Percentiles rank a stretch among this genome's conserved stretches.
Conservation (phyloP, 2,797 vertebrate genomes). For the Podarcis siculus region DNA sequence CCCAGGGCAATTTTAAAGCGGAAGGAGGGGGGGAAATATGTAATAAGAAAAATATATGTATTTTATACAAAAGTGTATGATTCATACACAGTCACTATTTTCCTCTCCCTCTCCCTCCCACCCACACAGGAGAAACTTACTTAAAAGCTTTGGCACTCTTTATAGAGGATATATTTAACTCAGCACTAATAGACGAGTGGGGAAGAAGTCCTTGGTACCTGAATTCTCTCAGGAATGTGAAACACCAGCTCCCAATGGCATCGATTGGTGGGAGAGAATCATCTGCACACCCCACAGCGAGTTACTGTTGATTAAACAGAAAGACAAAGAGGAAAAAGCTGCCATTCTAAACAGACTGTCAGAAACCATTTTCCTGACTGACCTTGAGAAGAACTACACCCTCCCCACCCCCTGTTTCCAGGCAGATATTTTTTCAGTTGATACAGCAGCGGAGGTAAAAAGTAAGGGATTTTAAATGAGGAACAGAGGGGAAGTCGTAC, state of each 20-base stretch:
- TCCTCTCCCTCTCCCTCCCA: neutral
- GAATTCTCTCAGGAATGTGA: neutral
- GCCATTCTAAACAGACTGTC: neutral
- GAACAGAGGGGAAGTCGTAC: neutral
- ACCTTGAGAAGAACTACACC: neutral
- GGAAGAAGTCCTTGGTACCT: neutral
- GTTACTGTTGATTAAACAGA: neutral
- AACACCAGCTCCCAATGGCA: neutral
- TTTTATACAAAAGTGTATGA: neutral
- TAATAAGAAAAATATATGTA: neutral
- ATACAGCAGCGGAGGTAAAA: neutral
- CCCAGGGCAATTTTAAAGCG: neutral
- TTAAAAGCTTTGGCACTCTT: neutral
- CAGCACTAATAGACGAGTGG: neutral
- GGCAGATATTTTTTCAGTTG: neutral
- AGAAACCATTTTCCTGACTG: neutral
- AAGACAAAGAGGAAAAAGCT: no score
- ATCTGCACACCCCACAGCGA: neutral
- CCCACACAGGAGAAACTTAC: neutral
- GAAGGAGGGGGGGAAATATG: neutral
- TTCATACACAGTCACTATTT: neutral
- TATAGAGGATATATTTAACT: conserved; percentile 5
- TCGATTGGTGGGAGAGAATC: neutral
- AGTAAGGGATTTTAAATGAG: conserved; percentile 30
- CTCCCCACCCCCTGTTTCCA: neutral